Conservation (phyloP, 1,140 invertebrate species). For the Trichonephila clavipes region DNA sequence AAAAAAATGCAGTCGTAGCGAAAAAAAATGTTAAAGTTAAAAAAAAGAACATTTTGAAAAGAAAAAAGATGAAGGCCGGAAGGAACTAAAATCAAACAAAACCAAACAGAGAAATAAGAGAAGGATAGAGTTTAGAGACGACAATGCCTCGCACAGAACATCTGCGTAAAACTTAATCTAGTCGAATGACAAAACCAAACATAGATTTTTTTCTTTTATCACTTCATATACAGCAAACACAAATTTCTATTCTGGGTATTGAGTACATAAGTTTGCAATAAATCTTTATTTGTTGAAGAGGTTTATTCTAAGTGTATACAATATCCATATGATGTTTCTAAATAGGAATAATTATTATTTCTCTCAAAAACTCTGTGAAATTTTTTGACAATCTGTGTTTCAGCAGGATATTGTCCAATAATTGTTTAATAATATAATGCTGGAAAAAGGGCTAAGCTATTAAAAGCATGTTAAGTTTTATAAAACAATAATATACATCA, state of each 20-base stretch:
- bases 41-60: constrained; percentile 64
- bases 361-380: too few relatives aligned
- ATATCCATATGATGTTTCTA: too few relatives aligned
- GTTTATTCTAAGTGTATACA: neutral
- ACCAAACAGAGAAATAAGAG: constrained; percentile 4
- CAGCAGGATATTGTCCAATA: too few relatives aligned
- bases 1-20: constrained; percentile 14
- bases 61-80: constrained; percentile 41
- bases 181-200: neutral
- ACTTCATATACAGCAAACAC: constrained; percentile 10
- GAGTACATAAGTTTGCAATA: neutral
- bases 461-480: too few relatives aligned
- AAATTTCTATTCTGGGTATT: neutral
- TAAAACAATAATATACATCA: too few relatives aligned
- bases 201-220: neutral
- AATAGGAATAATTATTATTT: too few relatives aligned
- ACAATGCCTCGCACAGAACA: constrained; percentile 16
- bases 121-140: constrained; percentile 3
- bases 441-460: neutral
- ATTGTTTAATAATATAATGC: too few relatives aligned
- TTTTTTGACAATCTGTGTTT: too few relatives aligned
- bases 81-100: constrained; percentile 66
- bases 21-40: constrained; percentile 1
- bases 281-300: neutral
- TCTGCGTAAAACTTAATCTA: constrained; percentile 63